A percentile compares a stretch with the other conserved stretches of the same genome.
Conservation (phyloP, 2,113 vertebrate genomes). For the Ochotona curzoniae region DNA sequence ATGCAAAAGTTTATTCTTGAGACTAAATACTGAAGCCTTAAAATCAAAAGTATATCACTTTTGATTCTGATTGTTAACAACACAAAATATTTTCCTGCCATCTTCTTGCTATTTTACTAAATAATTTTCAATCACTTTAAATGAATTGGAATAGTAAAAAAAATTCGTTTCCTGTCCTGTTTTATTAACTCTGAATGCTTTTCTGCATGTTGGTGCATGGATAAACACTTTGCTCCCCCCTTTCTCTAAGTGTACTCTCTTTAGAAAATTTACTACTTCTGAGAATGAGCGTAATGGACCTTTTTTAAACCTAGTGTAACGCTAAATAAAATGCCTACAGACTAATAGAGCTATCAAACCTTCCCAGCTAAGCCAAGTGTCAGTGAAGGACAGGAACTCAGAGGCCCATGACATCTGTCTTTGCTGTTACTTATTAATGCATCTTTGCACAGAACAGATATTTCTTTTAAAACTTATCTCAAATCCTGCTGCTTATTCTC, state of each 20-base stretch:
- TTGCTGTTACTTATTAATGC: conserved; percentile 34
- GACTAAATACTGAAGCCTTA: conserved; percentile 30
- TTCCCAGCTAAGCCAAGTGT: conserved; percentile 3
- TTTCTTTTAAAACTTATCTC: conserved; percentile 34
- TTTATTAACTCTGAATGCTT: conserved; percentile 57
- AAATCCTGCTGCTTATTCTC: background rate
- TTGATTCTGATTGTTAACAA: background rate
- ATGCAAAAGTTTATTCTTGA: background rate
- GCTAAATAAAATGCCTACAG: conserved; percentile 45
- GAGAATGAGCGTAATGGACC: conserved; percentile 55
- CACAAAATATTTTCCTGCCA: background rate
- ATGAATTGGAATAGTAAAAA: background rate
- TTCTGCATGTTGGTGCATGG: background rate
- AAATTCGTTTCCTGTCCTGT: conserved; percentile 46
- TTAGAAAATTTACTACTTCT: conserved; percentile 58
- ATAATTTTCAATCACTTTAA: conserved; percentile 56
- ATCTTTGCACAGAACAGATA: conserved; percentile 58
- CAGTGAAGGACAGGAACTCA: background rate
- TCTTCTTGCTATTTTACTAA: conserved; percentile 43
- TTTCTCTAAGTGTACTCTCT: conserved; percentile 54
- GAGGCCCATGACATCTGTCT: background rate
- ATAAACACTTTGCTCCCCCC: background rate
- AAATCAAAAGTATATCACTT: background rate
- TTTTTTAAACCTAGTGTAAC: conserved; percentile 31
- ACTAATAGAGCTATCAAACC: conserved; percentile 57